Conservation (phyloP, 2,113 vertebrate genomes). For the Rhynchopsitta pachyrhyncha region DNA sequence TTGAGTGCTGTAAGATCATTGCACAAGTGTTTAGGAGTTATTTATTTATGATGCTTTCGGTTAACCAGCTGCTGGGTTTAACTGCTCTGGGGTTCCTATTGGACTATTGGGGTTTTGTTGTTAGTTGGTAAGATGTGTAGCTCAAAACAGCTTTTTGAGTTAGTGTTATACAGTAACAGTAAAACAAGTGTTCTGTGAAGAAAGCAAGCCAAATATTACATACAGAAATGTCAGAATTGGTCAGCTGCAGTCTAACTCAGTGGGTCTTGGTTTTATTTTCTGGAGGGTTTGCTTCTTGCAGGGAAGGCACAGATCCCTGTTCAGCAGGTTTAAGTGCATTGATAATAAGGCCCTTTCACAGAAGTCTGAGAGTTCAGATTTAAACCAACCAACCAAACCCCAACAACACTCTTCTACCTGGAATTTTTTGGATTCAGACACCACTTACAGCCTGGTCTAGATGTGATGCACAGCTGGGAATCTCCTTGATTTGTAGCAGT, state of each 20-base stretch:
- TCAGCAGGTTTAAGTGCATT: neutral
- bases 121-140: neutral
- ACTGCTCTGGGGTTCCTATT: neutral
- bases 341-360: neutral
- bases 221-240: neutral
- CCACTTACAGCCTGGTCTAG: neutral
- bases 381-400: neutral
- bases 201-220: neutral
- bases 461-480: neutral
- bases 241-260: neutral
- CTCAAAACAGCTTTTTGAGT: neutral
- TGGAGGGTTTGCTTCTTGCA: neutral
- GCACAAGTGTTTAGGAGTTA: neutral
- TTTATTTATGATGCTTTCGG: constrained; percentile 29
- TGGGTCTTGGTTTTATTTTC: neutral
- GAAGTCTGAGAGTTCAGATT: neutral
- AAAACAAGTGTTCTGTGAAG: neutral
- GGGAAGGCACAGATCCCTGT: neutral
- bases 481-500: neutral
- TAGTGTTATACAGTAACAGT: neutral
- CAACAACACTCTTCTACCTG: fast-evolving
- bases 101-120: neutral
- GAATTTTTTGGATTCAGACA: neutral
- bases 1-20: neutral
- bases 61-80: constrained; percentile 22